Evolutionary conservation across 1,140 invertebrate genomes (phyloP), one percentile per base, ranked within the genome.

Genomic region (Meloidogyne exigua): DNA sequence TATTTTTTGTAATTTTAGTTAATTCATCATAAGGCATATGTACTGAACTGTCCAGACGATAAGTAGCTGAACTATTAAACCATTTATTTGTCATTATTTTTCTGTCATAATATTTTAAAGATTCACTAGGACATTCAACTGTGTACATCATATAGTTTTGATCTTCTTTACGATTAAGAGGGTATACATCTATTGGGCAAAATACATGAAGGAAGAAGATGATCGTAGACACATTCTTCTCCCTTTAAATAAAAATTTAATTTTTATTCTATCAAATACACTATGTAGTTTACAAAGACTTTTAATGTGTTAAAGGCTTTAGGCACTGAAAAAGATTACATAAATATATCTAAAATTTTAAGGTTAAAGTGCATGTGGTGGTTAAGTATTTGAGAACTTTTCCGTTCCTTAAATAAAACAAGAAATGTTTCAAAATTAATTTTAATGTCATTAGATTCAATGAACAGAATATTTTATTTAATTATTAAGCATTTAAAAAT

Each of bases 141-240:
- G 68, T 69, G 26, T 21, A 68, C 66, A 68, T 68, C 66, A 68
- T 39, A 68, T 68, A 68, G 25, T 18, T 68, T 23, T 68, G 68
- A 28, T 69, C 68, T 13, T 39, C 11, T 12, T 28, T 21, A 36
- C 68, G 4, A 32, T 69, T 10, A 18, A 36, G 68, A 13, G 68
- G 68, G 10, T 28, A 69, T 0, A 0, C 21, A 25, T 28, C 12
- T 21, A 69, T 69, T 69, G 12, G 11, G 15, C 23, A 25, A 5
- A 11, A 7, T 11, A 2, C 10, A 49, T 69, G 68, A 23, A 69
- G 3, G 3, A 28, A 69, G 26, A 69, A 69, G 39, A 69, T 69
- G 2, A 69, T 25, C 0, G 68, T 28, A 12, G 68, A 69, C 21
- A 28, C 23, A 28, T 69, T 32, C 4, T 1, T 13, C 7, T 69